A percentile compares a stretch with the other conserved stretches of the same genome.
These are phyloP conservation scores for Bujurquina vittata DNA, from an alignment of 2,113 vertebrate genomes.

Conservation along the genomic window DNA sequence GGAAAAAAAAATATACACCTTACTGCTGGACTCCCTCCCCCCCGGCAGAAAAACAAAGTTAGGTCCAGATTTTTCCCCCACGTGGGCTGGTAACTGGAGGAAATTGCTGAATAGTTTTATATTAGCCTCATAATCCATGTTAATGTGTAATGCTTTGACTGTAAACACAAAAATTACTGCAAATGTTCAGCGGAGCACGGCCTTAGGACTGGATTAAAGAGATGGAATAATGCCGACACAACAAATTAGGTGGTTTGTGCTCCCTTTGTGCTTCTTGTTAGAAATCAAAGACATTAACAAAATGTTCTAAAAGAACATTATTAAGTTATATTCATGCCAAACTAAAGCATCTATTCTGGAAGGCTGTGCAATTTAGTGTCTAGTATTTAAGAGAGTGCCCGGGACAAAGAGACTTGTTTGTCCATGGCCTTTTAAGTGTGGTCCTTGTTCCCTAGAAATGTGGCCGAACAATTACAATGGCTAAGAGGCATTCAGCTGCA, in stretches of 20 bases:
- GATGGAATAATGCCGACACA: conserved; percentile 57
- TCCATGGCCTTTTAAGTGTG: conserved; percentile 85
- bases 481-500: conserved; percentile 99
- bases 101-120: conserved; percentile 2
- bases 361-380: conserved; percentile 85
- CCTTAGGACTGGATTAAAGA: conserved; percentile 21
- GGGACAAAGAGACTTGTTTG: conserved; percentile 90
- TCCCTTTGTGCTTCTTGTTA: conserved; percentile 69
- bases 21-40: conserved; percentile 15
- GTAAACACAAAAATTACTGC: neutral
- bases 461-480: conserved; percentile 88
- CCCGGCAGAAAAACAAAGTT: conserved; percentile 23
- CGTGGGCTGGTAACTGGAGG: neutral
- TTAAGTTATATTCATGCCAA: conserved; percentile 81
- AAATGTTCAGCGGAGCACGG: neutral
- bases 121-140: neutral
- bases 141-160: neutral
- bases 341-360: conserved; percentile 80
- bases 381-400: conserved; percentile 85
- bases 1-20: neutral
- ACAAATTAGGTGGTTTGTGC: conserved; percentile 75
- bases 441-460: conserved; percentile 87
- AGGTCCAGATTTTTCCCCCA: conserved; percentile 11
- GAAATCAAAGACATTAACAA: conserved; percentile 78
- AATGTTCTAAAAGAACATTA: conserved; percentile 73